Evolutionary conservation across 2,797 vertebrate species (phyloP), one percentile per base, ranked within the genome.

Genomic region (Chloroceryle amazona): DNA sequence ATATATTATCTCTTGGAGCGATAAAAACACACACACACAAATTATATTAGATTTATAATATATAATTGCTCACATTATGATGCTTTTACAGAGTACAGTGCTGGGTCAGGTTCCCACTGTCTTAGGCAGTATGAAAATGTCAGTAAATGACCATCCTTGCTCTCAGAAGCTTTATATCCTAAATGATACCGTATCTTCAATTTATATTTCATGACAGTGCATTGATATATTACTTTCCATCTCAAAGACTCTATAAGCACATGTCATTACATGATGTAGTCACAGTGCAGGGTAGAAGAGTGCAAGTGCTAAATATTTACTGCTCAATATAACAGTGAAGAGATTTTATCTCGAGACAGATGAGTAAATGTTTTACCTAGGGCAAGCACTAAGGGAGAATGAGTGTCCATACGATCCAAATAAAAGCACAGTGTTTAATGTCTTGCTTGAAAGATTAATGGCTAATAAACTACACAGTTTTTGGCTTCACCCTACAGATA

Each of bases 341-440:
- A 92, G 15, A 68, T 39, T 92, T 78, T 70, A 68, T 49, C 47
- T 81, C 72, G 72, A 72, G 68, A 65, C 51, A 76, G 61, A 82
- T 39, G 68, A 86, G 57, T 87, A 89, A 86, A 81, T n/a, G 17
- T 94, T 96, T 91, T 86, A 62, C 42, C 90, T 58, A 79, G 33
- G 29, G 29, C 0, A 2, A 68, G 13, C n/a, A n/a, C 62, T 88
- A 61, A 75, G 68, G 12, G 21, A 89, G 26, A 17, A 52, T 63
- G 61, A 79, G 28, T 35, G 29, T 68, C 63, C 41, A 61, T 26
- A 42, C 33, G 65, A 71, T 57, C 26, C 49, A 93, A 93, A 94
- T 49, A 93, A 78, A 6, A 87, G 31, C 61, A 74, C 78, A 71
- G n/a, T 57, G 49, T 87, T 91, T 82, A 78, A 78, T 29, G 23